Evolutionary conservation across 1,140 invertebrate species (phyloP).

Genomic region (Homarus americanus): DNA sequence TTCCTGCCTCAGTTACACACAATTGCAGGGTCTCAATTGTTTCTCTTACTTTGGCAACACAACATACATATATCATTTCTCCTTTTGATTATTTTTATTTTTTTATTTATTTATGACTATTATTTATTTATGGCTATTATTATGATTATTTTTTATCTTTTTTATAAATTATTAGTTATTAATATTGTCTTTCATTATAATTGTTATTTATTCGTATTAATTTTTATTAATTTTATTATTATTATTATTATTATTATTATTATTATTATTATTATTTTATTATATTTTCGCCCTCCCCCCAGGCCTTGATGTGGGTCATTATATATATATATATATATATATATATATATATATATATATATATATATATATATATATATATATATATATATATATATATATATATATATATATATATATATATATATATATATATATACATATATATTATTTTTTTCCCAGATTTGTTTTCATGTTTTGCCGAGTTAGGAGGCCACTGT

Average conservation of each 20-base stretch:
- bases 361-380: conserved; percentile 18
- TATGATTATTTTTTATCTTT: background rate
- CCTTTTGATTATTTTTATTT: too few relatives aligned
- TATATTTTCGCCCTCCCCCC: too few relatives aligned
- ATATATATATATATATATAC: too few relatives aligned
- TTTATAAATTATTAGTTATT: background rate
- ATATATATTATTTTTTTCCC: background rate
- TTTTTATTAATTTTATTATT: background rate
- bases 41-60: too few relatives aligned
- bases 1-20: too few relatives aligned
- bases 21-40: too few relatives aligned
- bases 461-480: background rate
- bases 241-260: conserved; percentile 2
- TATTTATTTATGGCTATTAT: too few relatives aligned
- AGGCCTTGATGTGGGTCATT: too few relatives aligned
- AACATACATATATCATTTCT: too few relatives aligned
- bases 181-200: too few relatives aligned
- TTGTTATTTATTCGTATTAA: background rate
- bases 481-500: too few relatives aligned
- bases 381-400: conserved; percentile 39
- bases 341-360: background rate
- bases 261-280: background rate
- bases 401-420: conserved; percentile 39
- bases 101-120: too few relatives aligned
- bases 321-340: background rate